Percentiles rank a stretch among this genome's conserved stretches.
phyloP scores from a whole-genome alignment of 1,140 invertebrate genomes.

The Nasonia giraulti region DNA sequence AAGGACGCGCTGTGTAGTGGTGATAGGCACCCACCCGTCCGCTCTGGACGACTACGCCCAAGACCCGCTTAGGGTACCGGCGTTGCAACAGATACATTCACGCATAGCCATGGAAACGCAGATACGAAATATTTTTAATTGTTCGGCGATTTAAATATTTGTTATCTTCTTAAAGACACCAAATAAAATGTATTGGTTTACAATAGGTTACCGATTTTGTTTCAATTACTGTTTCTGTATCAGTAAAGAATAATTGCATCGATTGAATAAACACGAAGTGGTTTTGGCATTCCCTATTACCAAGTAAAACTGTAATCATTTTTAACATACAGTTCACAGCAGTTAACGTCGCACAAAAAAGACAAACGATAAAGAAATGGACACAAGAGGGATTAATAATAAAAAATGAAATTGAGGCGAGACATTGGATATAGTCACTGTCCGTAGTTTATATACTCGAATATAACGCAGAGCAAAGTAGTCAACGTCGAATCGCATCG shows the following conservation, averaged over 20 bases:
- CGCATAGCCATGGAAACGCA: too few species aligned
- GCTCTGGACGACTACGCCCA: too few species aligned
- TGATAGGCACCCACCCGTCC: too few species aligned
- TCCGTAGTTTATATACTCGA: background rate
- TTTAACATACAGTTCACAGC: background rate
- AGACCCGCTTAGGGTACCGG: too few species aligned
- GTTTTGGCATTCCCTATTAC: background rate
- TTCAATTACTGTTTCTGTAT: too few species aligned
- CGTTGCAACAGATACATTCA: too few species aligned
- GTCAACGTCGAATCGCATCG: background rate
- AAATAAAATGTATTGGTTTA: background rate
- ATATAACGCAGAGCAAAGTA: background rate
- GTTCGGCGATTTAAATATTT: background rate
- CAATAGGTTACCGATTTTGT: too few species aligned
- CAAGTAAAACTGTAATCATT: background rate
- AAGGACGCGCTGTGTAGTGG: too few species aligned
- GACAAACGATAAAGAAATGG: background rate
- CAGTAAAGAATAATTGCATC: background rate
- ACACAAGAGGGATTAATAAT: background rate
- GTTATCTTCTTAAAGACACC: constrained; percentile 7
- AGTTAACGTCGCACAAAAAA: background rate
- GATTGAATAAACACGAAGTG: background rate
- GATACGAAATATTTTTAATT: too few species aligned
- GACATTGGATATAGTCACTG: background rate
- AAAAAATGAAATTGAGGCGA: background rate